Conservation (phyloP, 2,797 vertebrate genomes). For the Halcyon smyrnensis region DNA sequence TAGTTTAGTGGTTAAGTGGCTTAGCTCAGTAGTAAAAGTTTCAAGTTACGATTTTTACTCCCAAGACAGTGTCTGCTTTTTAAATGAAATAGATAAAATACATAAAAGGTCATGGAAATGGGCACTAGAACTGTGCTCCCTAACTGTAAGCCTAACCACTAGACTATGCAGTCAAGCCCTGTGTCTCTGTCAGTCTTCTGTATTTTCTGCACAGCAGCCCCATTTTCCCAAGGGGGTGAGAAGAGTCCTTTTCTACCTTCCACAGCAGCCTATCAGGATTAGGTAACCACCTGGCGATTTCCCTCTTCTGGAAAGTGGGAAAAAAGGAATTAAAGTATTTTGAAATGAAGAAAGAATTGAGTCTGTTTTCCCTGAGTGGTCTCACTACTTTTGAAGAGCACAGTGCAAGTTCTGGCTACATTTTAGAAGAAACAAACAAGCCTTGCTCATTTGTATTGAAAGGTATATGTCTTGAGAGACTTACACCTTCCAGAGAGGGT, state of each 20-base stretch:
- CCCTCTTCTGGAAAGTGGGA: background rate
- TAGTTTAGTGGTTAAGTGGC: background rate
- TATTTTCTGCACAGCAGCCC: background rate
- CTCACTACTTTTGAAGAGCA: background rate
- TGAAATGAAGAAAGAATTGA: background rate
- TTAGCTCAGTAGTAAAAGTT: background rate
- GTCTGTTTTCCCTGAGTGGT: background rate
- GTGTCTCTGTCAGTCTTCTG: background rate
- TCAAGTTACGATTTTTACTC: background rate
- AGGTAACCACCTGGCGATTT: background rate
- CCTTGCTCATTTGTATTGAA: background rate
- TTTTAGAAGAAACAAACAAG: background rate
- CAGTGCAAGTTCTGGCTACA: background rate
- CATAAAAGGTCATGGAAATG: background rate
- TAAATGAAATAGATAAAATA: background rate
- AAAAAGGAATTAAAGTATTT: background rate
- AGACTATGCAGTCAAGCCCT: background rate
- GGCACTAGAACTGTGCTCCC: background rate
- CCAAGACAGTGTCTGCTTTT: background rate
- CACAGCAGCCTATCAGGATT: background rate
- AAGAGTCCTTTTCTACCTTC: background rate
- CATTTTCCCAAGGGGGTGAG: background rate
- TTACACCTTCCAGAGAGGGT: background rate
- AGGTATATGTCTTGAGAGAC: background rate
- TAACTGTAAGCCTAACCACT: background rate